phyloP scores from a whole-genome alignment of 1,140 invertebrate species.

The Zaprionus nigranus region DNA sequence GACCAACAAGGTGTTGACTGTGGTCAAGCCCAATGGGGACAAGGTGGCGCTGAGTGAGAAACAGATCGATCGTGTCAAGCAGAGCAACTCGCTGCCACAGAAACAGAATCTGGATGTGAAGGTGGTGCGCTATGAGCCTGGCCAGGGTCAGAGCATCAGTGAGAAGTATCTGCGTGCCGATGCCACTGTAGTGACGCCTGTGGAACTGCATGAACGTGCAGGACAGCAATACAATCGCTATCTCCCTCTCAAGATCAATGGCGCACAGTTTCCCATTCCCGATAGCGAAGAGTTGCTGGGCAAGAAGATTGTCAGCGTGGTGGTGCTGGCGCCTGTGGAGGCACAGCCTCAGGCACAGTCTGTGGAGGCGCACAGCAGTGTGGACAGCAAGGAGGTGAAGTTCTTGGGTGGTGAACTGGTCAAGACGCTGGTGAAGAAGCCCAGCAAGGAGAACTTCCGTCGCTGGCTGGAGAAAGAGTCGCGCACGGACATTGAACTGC shows the following conservation, averaged over 20 bases:
- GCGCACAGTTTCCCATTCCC: slow-evolving; percentile 92
- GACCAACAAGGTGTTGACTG: slow-evolving; percentile 88
- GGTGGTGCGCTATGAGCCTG: slow-evolving; percentile 91
- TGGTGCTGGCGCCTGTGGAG: slow-evolving; percentile 92
- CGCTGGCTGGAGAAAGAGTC: slow-evolving; percentile 92
- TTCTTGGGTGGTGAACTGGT: slow-evolving; percentile 89
- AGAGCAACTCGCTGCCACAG: slow-evolving; percentile 78
- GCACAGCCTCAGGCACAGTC: slow-evolving; percentile 68
- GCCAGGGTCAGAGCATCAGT: slow-evolving; percentile 89
- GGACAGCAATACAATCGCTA: slow-evolving; percentile 91
- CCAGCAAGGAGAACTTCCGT: slow-evolving; percentile 90
- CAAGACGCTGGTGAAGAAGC: slow-evolving; percentile 90
- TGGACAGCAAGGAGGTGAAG: slow-evolving; percentile 86
- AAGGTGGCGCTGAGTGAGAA: slow-evolving; percentile 85
- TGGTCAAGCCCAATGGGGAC: slow-evolving; percentile 87
- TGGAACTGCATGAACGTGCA: slow-evolving; percentile 88
- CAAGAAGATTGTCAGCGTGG: slow-evolving; percentile 91
- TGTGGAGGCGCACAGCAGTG: slow-evolving; percentile 69
- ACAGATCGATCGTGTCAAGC: slow-evolving; percentile 86
- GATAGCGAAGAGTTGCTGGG: slow-evolving; percentile 89
- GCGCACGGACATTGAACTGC: slow-evolving; percentile 88
- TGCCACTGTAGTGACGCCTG: slow-evolving; percentile 90
- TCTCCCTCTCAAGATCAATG: slow-evolving; percentile 92
- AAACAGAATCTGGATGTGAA: slow-evolving; percentile 91
- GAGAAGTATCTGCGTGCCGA: slow-evolving; percentile 90